Percentiles rank a stretch among this genome's conserved stretches.
phyloP scores from a whole-genome alignment of 2,888 invertebrate species.

The Andricus quercusramuli region DNA sequence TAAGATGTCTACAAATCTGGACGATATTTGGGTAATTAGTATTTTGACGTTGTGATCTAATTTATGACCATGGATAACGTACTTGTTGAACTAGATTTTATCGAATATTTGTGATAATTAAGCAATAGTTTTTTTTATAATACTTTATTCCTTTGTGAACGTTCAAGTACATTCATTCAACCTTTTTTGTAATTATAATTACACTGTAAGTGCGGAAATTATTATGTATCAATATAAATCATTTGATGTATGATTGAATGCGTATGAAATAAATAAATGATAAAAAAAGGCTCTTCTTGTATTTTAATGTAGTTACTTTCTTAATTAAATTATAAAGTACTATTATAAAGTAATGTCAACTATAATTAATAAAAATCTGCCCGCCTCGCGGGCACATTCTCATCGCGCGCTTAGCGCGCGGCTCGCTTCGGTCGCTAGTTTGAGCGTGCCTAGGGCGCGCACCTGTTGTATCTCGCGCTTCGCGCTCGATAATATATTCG shows the following conservation, averaged over 20 bases:
- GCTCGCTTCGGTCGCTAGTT: too few relatives aligned
- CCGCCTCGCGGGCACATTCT: too few relatives aligned
- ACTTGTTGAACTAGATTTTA: not conserved
- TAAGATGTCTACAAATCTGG: not conserved
- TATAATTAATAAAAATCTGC: too few relatives aligned
- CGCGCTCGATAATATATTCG: too few relatives aligned
- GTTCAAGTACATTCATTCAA: not conserved
- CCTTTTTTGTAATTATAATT: constrained; percentile 4
- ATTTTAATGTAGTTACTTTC: not conserved
- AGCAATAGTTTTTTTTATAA: not conserved
- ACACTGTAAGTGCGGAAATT: too few relatives aligned
- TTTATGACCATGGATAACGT: not conserved
- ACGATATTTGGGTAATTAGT: not conserved
- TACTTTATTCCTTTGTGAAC: not conserved
- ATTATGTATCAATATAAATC: not conserved
- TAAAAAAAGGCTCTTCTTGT: not conserved
- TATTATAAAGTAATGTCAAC: too few relatives aligned
- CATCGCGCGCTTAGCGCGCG: too few relatives aligned
- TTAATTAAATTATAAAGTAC: not conserved
- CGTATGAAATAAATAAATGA: not conserved
- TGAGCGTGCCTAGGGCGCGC: too few relatives aligned
- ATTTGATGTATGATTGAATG: not conserved
- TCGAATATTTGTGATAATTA: not conserved
- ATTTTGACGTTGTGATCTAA: not conserved
- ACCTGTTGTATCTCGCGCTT: too few relatives aligned